Base-by-base conservation (phyloP, 2,113 vertebrate genomes). In the Pantherophis guttatus region DNA sequence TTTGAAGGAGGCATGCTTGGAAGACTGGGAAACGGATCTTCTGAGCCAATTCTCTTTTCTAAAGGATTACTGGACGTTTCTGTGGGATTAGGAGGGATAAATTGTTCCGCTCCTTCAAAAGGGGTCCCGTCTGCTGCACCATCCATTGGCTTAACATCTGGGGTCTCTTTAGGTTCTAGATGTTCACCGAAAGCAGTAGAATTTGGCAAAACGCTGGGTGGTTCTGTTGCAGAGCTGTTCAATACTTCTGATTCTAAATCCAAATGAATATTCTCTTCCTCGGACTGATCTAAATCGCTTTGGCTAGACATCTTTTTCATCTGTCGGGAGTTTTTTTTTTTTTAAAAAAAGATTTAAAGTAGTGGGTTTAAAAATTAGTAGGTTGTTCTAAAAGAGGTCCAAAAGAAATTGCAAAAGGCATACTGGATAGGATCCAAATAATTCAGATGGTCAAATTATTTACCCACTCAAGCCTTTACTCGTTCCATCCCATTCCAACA, bases 271-370 rank as follows among this genome's bases (percentile, higher is more conserved):
- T 94, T 95, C 55, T 96, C 95, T 87, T 87, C 58, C 87, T 97
- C 95, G 33, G 9, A 91, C 1, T 90, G 33, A 1, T 96, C 94
- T 93, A 94, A n/a, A 0, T 97, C 96, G 87, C 96, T 95, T 55
- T 91, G 29, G 23, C 21, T 94, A 39, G 93, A 94, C 87, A 94
- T 96, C 29, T 97, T 98, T 92, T 96, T 97, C 94, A 97, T 96
- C 98, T 99, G 97, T 70, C 97, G 96, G 95, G 95, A n/a, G 91
- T 65, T 65, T 44, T n/a, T n/a, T n/a, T n/a, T 39, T 44, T 44
- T 44, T 62, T 6, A 50, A 50, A 50, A 50, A 91, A 11, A 10
- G 21, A 52, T 24, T n/a, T 57, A 93, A 17, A 87, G 13, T 89
- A 13, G 26, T 91, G 1, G 15, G 7, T 81, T 39, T 8, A 81